Conservation (phyloP, 1,140 invertebrate species). For the Archivesica marissinica region DNA sequence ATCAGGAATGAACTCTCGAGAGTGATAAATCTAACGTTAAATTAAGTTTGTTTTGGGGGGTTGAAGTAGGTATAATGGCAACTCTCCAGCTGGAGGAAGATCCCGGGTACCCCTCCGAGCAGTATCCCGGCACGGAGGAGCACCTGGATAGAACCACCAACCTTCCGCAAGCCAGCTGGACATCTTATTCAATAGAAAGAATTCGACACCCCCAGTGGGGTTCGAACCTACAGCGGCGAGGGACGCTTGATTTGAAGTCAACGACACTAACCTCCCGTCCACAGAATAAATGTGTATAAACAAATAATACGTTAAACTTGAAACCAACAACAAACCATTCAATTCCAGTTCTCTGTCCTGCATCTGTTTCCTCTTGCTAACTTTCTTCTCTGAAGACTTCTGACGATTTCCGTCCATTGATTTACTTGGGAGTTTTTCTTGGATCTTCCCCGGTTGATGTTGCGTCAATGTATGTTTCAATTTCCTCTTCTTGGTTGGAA, state of each 20-base stretch:
- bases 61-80: no score
- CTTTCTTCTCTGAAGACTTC: conserved; percentile 8
- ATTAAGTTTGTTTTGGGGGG: no score
- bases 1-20: no score
- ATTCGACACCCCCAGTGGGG: no score
- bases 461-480: not conserved
- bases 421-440: not conserved
- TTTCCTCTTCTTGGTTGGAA: conserved; percentile 39
- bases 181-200: no score
- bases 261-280: not conserved
- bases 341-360: conserved; percentile 56
- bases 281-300: not conserved
- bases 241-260: no score
- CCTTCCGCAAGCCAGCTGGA: no score
- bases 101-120: no score
- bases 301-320: not conserved
- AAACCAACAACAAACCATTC: conserved; percentile 19
- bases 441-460: not conserved
- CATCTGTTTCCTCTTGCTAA: conserved; percentile 41
- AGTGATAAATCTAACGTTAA: no score
- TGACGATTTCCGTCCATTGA: not conserved
- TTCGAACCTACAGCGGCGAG: no score
- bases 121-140: no score
- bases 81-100: not conserved
- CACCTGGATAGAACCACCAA: no score